Conservation (phyloP, 2,113 vertebrate species). For the Neolamprologus falcicula region DNA sequence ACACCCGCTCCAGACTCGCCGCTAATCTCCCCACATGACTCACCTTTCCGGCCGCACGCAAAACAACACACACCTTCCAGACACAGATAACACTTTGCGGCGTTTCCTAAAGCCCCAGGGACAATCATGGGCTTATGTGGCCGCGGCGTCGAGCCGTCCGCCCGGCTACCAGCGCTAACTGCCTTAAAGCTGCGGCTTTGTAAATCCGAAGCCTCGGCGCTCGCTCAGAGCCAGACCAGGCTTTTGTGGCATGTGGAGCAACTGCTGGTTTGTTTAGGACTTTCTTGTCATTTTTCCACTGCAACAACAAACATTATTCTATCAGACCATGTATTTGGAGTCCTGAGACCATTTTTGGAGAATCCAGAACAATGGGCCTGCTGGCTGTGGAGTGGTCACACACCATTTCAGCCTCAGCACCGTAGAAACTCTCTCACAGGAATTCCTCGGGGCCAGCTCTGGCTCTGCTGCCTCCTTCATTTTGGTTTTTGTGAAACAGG, state of each 20-base stretch:
- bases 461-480: not conserved
- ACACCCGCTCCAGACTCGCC: slow-evolving; percentile 1
- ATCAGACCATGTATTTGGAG: not conserved
- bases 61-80: slow-evolving; percentile 34
- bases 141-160: not conserved
- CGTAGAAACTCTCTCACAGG: not conserved
- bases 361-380: slow-evolving; percentile 11
- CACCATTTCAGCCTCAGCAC: slow-evolving; percentile 13
- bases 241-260: slow-evolving; percentile 41
- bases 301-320: slow-evolving; percentile 28
- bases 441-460: not conserved
- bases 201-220: not conserved
- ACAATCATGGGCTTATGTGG: not conserved
- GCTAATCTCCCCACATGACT: slow-evolving; percentile 22
- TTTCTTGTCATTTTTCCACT: slow-evolving; percentile 16
- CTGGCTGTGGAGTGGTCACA: slow-evolving; percentile 14
- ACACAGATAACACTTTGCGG: slow-evolving; percentile 4
- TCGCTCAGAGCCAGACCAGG: not conserved
- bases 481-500: slow-evolving; percentile 10
- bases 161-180: not conserved
- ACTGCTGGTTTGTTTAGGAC: slow-evolving; percentile 20
- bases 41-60: not conserved
- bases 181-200: slow-evolving; percentile 15
- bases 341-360: not conserved
- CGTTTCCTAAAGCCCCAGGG: not conserved